Conservation (phyloP, 2,888 invertebrate species). For the Celastrina argiolus region DNA sequence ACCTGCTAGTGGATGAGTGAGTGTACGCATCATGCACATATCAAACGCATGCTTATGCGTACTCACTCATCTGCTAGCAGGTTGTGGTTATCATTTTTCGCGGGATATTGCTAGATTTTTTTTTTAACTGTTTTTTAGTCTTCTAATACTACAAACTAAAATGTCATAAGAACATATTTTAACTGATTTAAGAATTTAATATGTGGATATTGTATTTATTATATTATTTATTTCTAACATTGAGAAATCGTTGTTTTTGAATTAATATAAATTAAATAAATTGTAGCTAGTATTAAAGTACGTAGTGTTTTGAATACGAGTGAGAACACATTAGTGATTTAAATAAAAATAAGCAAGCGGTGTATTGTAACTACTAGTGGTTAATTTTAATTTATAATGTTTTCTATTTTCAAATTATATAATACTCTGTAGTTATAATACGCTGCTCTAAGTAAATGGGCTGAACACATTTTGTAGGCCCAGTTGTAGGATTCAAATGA, state of each 20-base stretch:
- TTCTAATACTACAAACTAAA: not conserved
- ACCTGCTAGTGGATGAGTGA: too few species aligned
- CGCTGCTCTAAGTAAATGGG: conserved; percentile 29
- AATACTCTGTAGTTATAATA: conserved; percentile 3
- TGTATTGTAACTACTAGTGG: not conserved
- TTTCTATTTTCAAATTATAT: not conserved
- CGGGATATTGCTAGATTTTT: too few species aligned
- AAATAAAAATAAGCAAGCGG: not conserved
- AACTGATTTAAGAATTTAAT: not conserved
- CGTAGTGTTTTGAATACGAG: not conserved
- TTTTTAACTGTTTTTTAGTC: not conserved
- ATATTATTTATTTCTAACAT: not conserved
- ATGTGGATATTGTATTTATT: not conserved
- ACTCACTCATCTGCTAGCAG: too few species aligned
- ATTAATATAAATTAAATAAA: not conserved
- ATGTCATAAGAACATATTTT: not conserved
- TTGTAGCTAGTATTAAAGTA: not conserved
- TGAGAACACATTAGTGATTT: not conserved
- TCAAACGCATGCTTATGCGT: too few species aligned
- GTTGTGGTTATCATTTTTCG: too few species aligned
- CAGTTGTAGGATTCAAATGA: conserved; percentile 64
- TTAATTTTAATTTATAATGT: not conserved
- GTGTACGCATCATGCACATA: too few species aligned
- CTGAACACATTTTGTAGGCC: conserved; percentile 46
- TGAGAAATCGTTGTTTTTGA: too few species aligned